These are phyloP conservation scores for Parapristionchus giblindavisi DNA, from an alignment of 2,888 invertebrate species.

Conservation along the genomic window DNA sequence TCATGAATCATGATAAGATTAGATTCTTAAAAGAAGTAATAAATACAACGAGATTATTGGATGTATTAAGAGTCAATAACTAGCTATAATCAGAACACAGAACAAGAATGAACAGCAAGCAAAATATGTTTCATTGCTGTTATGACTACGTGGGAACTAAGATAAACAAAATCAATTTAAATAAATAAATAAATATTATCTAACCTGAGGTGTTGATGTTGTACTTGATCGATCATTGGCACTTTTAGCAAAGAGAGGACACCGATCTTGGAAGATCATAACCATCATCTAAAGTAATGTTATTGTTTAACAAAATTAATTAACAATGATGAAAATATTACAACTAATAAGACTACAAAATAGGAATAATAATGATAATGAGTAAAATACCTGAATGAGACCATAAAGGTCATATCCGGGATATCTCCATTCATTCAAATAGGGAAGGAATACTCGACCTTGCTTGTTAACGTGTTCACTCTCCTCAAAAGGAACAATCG, in stretches of 20 bases:
- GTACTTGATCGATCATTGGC: slow-evolving; percentile 56
- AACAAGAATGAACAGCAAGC: too few species aligned
- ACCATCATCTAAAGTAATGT: slow-evolving; percentile 78
- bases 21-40: too few species aligned
- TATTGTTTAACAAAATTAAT: background rate
- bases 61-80: too few species aligned
- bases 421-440: slow-evolving; percentile 87
- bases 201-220: slow-evolving; percentile 35
- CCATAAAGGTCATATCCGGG: slow-evolving; percentile 85
- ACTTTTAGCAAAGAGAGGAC: slow-evolving; percentile 80
- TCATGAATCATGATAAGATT: too few species aligned
- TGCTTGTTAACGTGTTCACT: slow-evolving; percentile 67
- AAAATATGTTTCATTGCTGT: too few species aligned
- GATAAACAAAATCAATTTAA: background rate
- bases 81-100: too few species aligned
- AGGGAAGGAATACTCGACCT: slow-evolving; percentile 95
- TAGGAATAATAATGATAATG: background rate
- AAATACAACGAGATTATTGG: too few species aligned
- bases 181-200: background rate
- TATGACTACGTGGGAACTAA: background rate
- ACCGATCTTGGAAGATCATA: slow-evolving; percentile 90
- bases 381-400: slow-evolving; percentile 78
- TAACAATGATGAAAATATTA: background rate
- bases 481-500: background rate
- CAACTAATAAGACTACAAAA: background rate